Percentiles rank a stretch among this genome's conserved stretches.
phyloP scores from a whole-genome alignment of 2,113 vertebrate species.

The Rhinolophus sinicus region DNA sequence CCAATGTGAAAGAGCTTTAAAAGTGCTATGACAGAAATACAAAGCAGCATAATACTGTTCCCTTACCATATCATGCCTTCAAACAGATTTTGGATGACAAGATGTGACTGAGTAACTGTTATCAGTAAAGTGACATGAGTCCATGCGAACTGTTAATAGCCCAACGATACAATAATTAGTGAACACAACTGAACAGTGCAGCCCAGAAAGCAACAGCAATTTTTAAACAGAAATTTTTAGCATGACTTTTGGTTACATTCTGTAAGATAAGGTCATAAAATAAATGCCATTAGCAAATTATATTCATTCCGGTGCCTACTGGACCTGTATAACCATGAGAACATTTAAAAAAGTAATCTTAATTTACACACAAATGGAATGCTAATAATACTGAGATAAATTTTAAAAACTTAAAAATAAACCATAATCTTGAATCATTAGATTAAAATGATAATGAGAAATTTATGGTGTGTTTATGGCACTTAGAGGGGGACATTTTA shows the following conservation, averaged over 20 bases:
- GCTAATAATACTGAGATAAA: constrained; percentile 59
- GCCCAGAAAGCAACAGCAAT: constrained; percentile 62
- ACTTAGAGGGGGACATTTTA: constrained; percentile 45
- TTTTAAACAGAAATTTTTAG: constrained; percentile 60
- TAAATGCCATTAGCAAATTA: constrained; percentile 59
- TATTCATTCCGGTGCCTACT: neutral
- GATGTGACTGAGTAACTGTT: constrained; percentile 99
- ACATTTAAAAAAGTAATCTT: constrained; percentile 37
- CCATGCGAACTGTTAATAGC: constrained; percentile 99
- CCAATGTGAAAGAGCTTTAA: neutral
- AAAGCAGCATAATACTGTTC: constrained; percentile 63
- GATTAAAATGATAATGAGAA: constrained; percentile 67
- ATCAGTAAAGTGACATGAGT: constrained; percentile 99
- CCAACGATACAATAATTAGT: constrained; percentile 90
- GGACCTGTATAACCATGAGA: neutral
- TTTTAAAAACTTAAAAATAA: constrained; percentile 58
- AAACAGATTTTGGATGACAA: constrained; percentile 99
- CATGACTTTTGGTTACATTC: constrained; percentile 60
- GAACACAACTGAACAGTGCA: constrained; percentile 53
- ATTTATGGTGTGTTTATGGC: neutral
- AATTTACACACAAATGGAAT: constrained; percentile 66
- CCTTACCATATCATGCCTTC: constrained; percentile 99
- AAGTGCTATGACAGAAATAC: constrained; percentile 42
- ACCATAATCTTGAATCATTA: constrained; percentile 43
- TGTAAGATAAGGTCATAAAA: constrained; percentile 42